These are phyloP conservation scores for Chrysolina haemoptera DNA, from an alignment of 2,888 invertebrate species.

Conservation along the genomic window DNA sequence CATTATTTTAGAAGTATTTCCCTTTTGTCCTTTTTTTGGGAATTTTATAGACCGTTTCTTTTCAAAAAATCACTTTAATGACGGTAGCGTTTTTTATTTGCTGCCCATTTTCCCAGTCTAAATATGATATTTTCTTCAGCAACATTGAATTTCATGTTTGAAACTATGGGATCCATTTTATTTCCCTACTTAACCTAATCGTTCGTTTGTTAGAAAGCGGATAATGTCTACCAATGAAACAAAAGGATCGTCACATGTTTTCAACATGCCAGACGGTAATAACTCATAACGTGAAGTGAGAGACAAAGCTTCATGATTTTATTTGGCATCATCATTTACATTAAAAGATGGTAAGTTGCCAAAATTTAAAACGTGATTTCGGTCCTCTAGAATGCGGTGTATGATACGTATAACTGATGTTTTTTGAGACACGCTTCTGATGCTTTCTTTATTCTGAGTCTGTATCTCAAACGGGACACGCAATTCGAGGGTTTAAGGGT, in stretches of 20 bases:
- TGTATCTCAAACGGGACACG: too few species aligned
- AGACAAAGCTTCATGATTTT: background rate
- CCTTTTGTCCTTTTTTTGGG: too few species aligned
- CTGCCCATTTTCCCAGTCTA: too few species aligned
- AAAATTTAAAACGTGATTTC: conserved; percentile 14
- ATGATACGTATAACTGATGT: background rate
- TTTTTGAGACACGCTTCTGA: conserved; percentile 7
- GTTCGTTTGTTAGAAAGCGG: background rate
- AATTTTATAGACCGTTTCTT: too few species aligned
- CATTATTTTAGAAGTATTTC: too few species aligned
- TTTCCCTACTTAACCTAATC: background rate
- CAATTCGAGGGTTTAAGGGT: too few species aligned
- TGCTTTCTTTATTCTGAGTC: background rate
- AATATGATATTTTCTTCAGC: too few species aligned
- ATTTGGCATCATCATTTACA: conserved; percentile 8
- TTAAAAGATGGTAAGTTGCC: background rate
- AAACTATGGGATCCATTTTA: background rate
- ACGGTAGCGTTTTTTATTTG: too few species aligned
- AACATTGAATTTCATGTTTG: too few species aligned
- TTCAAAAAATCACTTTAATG: too few species aligned
- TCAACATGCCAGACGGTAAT: background rate
- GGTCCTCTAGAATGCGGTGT: background rate
- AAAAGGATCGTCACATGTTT: conserved; percentile 10
- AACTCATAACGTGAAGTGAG: background rate
- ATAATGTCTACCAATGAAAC: background rate